Percentiles rank a stretch among this genome's conserved stretches.
phyloP scores from a whole-genome alignment of 2,113 vertebrate genomes.

The Entelurus aequoreus region DNA sequence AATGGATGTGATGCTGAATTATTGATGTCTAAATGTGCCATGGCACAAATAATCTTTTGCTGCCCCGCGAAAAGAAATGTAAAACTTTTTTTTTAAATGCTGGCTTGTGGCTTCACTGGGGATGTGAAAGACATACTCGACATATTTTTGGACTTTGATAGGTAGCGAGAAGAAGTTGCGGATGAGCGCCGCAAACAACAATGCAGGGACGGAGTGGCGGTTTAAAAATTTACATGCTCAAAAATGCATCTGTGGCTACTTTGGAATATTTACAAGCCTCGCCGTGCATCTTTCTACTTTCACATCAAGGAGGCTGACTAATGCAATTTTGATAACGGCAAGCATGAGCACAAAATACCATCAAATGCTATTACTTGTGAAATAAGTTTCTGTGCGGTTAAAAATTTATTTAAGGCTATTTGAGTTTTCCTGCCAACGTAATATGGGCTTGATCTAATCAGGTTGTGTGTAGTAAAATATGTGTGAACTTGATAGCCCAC shows the following conservation, averaged over 20 bases:
- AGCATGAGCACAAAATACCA: slow-evolving; percentile 4
- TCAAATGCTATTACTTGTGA: slow-evolving; percentile 14
- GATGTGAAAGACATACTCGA: too few species aligned
- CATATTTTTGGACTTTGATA: too few species aligned
- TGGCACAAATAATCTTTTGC: background rate
- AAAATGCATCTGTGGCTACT: slow-evolving; percentile 55
- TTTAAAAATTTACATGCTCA: slow-evolving; percentile 47
- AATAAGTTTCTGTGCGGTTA: too few species aligned
- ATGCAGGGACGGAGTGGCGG: slow-evolving; percentile 16
- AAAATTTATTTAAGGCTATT: too few species aligned
- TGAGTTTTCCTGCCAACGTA: too few species aligned
- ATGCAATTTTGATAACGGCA: slow-evolving; percentile 42
- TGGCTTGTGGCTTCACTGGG: background rate
- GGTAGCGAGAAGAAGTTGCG: background rate
- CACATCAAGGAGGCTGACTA: slow-evolving; percentile 11
- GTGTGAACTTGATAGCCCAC: too few species aligned
- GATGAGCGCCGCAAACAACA: slow-evolving; percentile 9
- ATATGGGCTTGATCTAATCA: too few species aligned
- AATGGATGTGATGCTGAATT: slow-evolving; percentile 29
- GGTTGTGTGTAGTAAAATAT: too few species aligned
- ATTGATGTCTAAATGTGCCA: slow-evolving; percentile 30
- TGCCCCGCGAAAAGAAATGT: background rate
- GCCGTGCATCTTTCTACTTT: slow-evolving; percentile 21
- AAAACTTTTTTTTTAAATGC: background rate
- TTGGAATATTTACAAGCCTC: slow-evolving; percentile 38